These are phyloP conservation scores for Melinopterus prodromus DNA, from an alignment of 2,888 invertebrate species.

Conservation along the genomic window DNA sequence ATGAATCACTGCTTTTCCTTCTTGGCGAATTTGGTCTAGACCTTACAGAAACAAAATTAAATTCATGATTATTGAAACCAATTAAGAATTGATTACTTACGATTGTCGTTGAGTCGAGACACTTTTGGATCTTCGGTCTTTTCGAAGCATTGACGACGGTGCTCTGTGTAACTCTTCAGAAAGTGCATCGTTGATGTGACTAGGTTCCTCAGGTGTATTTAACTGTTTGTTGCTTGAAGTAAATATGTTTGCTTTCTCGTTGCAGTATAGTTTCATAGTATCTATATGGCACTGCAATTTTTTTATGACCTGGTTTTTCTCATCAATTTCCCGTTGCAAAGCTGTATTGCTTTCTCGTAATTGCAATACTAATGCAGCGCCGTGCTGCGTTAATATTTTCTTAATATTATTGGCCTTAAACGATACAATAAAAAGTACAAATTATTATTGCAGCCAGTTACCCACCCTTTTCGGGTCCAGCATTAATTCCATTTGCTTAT, in stretches of 20 bases:
- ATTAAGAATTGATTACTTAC: background rate
- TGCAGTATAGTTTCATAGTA: slow-evolving; percentile 40
- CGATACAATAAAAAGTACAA: background rate
- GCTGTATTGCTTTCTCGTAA: slow-evolving; percentile 40
- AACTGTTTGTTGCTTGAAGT: background rate
- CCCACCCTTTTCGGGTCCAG: slow-evolving; percentile 46
- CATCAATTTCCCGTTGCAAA: slow-evolving; percentile 39
- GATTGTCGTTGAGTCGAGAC: slow-evolving; percentile 10
- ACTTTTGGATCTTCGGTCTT: slow-evolving; percentile 15
- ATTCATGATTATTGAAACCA: slow-evolving; percentile 7
- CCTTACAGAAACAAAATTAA: background rate
- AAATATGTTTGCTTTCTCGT: slow-evolving; percentile 24
- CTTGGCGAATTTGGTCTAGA: slow-evolving; percentile 19
- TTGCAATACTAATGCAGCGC: slow-evolving; percentile 43
- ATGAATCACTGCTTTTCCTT: background rate
- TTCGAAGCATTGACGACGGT: background rate
- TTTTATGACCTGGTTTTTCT: slow-evolving; percentile 41
- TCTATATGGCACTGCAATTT: slow-evolving; percentile 41
- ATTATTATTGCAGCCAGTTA: slow-evolving; percentile 8
- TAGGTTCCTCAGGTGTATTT: background rate
- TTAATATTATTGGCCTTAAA: slow-evolving; percentile 41
- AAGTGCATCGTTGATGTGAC: background rate
- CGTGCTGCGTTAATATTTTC: slow-evolving; percentile 44
- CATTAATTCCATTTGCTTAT: slow-evolving; percentile 50
- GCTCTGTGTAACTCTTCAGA: background rate